These are phyloP conservation scores for Mormyrops boulengeri DNA, from an alignment of 2,797 vertebrate genomes.

Conservation along the genomic window DNA sequence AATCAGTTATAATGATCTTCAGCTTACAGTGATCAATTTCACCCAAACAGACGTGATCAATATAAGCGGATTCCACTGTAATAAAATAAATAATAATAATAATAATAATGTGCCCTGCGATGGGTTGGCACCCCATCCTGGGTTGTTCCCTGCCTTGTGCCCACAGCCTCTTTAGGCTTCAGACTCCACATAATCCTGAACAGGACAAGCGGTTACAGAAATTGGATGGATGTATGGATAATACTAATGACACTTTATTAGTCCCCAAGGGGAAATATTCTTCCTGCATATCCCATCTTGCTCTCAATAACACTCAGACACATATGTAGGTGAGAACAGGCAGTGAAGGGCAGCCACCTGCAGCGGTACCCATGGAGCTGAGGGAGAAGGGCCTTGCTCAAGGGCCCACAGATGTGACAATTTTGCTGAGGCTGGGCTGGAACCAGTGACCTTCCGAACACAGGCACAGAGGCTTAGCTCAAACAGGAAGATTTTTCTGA, in stretches of 20 bases:
- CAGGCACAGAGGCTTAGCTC: not conserved
- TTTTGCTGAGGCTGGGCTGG: not conserved
- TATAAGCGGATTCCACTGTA: not conserved
- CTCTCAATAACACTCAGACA: not conserved
- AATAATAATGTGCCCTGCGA: not conserved
- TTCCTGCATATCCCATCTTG: not conserved
- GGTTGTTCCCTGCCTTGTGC: not conserved
- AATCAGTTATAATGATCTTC: too few species aligned
- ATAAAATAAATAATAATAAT: not conserved
- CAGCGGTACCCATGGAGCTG: not conserved
- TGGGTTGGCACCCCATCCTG: not conserved
- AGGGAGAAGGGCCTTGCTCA: not conserved
- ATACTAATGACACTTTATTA: not conserved
- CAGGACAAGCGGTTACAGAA: not conserved
- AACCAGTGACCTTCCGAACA: not conserved
- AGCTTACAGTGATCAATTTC: too few species aligned
- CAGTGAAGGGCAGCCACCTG: not conserved
- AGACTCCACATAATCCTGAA: not conserved
- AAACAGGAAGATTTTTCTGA: slow-evolving; percentile 43
- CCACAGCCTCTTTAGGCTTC: not conserved
- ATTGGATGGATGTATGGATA: not conserved
- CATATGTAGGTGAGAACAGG: not conserved
- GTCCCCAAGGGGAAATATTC: not conserved
- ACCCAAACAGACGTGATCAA: too few species aligned
- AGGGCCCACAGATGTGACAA: not conserved